These are phyloP conservation scores for Sebastes nivosus DNA, from an alignment of 2,797 vertebrate genomes.

Conservation along the genomic window DNA sequence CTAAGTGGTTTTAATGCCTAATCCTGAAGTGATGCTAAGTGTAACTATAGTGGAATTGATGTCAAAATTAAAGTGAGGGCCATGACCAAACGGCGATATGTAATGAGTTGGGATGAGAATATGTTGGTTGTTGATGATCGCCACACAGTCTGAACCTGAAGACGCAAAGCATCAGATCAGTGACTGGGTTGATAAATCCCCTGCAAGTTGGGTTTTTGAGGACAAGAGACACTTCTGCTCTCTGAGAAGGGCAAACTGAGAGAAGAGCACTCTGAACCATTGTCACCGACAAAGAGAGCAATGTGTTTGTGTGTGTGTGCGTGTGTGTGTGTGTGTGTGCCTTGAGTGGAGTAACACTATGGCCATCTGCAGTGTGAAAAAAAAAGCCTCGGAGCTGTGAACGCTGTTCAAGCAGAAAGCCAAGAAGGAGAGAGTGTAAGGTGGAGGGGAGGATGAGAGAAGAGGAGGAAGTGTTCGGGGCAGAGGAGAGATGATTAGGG, in stretches of 20 bases:
- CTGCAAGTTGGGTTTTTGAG: conserved; percentile 22
- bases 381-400: conserved; percentile 65
- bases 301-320: conserved; percentile 12
- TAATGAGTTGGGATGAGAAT: too few relatives aligned
- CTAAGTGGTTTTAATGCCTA: too few relatives aligned
- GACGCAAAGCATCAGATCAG: conserved; percentile 22
- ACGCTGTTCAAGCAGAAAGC: conserved; percentile 65
- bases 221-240: conserved; percentile 49
- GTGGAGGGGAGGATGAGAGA: conserved; percentile 13
- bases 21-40: too few relatives aligned
- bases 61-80: too few relatives aligned
- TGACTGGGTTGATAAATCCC: conserved; percentile 8
- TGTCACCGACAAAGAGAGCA: conserved; percentile 43
- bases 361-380: conserved; percentile 69
- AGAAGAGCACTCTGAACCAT: conserved; percentile 42
- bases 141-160: neutral
- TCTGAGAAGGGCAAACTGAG: conserved; percentile 48
- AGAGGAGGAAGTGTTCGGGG: neutral
- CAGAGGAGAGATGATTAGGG: neutral
- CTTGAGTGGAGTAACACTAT: conserved; percentile 59
- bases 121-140: neutral
- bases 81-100: too few relatives aligned
- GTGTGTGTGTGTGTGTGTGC: conserved; percentile 8
- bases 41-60: too few relatives aligned
- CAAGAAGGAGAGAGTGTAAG: conserved; percentile 30